phyloP scores from a whole-genome alignment of 2,888 invertebrate species.

The Pseudococcus jackbeardsleyi region DNA sequence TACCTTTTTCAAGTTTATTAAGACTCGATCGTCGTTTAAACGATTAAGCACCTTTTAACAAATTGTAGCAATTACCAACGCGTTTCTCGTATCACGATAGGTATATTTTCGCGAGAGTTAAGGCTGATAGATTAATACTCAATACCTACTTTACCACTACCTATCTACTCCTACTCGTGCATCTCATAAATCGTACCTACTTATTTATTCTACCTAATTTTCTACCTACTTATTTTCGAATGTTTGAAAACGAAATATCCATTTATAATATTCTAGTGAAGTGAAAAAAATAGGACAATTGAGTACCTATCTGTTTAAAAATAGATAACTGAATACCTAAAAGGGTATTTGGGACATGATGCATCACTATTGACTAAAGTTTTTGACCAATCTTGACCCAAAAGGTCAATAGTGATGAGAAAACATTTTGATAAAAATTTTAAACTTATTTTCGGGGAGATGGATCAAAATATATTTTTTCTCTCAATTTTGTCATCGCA shows the following conservation, averaged over 20 bases:
- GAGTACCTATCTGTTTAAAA: background rate
- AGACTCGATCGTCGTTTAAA: conserved; percentile 34
- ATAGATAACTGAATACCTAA: background rate
- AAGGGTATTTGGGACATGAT: too few relatives aligned
- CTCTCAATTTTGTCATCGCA: too few relatives aligned
- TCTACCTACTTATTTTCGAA: background rate
- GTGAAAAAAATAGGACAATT: background rate
- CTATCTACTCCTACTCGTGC: conserved; percentile 10
- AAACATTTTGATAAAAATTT: too few relatives aligned
- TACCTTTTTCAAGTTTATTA: conserved; percentile 36
- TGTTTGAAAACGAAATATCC: background rate
- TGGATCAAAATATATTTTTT: too few relatives aligned
- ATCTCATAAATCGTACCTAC: conserved; percentile 25
- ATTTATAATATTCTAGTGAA: background rate
- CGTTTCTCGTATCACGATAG: conserved; percentile 44
- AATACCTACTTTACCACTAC: conserved; percentile 12
- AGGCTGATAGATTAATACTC: conserved; percentile 61
- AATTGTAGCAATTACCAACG: conserved; percentile 1
- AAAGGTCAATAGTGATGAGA: too few relatives aligned
- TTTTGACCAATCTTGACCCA: too few relatives aligned
- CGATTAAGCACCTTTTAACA: conserved; percentile 27
- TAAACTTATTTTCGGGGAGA: too few relatives aligned
- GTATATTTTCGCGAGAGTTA: conserved; percentile 58
- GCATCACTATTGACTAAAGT: too few relatives aligned
- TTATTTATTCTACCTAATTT: background rate